Conservation (phyloP, 2,113 vertebrate genomes). For the Onychostoma macrolepis region DNA sequence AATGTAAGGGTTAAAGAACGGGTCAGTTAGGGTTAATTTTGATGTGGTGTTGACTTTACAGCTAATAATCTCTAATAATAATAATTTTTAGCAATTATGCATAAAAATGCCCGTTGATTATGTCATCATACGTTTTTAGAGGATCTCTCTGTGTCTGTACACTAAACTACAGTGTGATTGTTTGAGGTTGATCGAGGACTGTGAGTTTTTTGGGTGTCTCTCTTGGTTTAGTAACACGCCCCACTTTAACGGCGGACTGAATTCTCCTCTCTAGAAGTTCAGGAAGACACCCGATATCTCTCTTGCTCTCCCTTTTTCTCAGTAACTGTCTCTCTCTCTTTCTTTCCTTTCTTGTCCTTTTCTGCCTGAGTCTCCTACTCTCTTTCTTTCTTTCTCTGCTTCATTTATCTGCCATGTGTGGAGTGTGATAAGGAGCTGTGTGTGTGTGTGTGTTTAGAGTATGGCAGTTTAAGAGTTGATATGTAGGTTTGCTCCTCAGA, state of each 20-base stretch:
- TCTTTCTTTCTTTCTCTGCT: not conserved
- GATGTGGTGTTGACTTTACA: not conserved
- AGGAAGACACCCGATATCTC: not conserved
- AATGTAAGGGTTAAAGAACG: not conserved
- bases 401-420: conserved; percentile 23
- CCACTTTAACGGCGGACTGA: conserved; percentile 6
- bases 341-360: not conserved
- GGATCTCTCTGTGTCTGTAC: not conserved
- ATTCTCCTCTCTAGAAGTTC: conserved; percentile 29
- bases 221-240: conserved; percentile 3
- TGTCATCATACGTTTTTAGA: not conserved
- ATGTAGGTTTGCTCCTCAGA: conserved; percentile 45
- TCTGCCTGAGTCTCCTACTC: not conserved
- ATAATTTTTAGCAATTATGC: not conserved
- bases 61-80: not conserved
- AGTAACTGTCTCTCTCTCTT: not conserved
- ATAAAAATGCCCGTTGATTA: not conserved
- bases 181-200: conserved; percentile 26
- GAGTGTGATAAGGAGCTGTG: conserved; percentile 10
- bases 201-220: not conserved
- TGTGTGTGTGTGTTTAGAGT: conserved; percentile 39
- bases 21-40: not conserved
- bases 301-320: not conserved
- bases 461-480: conserved; percentile 25
- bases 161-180: conserved; percentile 9